Percentiles rank a stretch among this genome's conserved stretches.
Conservation (phyloP, 2,888 invertebrate species). For the Pharmacophagus antenor region DNA sequence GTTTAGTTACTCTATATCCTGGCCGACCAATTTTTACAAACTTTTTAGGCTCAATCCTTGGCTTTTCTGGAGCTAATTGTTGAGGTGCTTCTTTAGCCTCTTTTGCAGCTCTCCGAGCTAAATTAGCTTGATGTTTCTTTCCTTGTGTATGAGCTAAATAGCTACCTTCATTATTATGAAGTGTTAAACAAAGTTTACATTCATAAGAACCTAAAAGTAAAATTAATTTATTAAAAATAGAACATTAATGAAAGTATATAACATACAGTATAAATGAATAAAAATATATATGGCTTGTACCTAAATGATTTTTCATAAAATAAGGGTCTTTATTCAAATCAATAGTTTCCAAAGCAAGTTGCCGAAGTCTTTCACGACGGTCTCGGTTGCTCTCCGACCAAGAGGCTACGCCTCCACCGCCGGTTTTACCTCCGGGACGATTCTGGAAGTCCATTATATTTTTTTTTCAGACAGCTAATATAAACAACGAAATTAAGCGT, state of each 20-base stretch:
- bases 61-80: constrained; percentile 95
- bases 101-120: constrained; percentile 98
- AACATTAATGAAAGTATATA: not conserved
- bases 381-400: constrained; percentile 99
- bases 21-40: constrained; percentile 99
- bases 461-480: not conserved
- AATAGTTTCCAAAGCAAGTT: constrained; percentile 98
- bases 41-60: constrained; percentile 98
- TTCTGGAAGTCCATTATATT: constrained; percentile 98
- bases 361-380: constrained; percentile 95
- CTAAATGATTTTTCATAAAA: constrained; percentile 99
- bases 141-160: constrained; percentile 99
- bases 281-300: constrained; percentile 51
- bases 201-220: constrained; percentile 91
- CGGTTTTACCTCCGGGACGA: constrained; percentile 87
- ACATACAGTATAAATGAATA: not conserved
- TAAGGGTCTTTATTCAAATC: constrained; percentile 99
- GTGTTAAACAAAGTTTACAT: constrained; percentile 98
- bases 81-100: constrained; percentile 98
- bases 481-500: not conserved
- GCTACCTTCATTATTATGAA: constrained; percentile 99
- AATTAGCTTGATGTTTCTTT: constrained; percentile 99
- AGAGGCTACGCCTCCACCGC: constrained; percentile 94
- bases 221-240: not conserved
- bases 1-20: constrained; percentile 99